Conservation (phyloP, 2,888 invertebrate species). For the Aradus depressus region DNA sequence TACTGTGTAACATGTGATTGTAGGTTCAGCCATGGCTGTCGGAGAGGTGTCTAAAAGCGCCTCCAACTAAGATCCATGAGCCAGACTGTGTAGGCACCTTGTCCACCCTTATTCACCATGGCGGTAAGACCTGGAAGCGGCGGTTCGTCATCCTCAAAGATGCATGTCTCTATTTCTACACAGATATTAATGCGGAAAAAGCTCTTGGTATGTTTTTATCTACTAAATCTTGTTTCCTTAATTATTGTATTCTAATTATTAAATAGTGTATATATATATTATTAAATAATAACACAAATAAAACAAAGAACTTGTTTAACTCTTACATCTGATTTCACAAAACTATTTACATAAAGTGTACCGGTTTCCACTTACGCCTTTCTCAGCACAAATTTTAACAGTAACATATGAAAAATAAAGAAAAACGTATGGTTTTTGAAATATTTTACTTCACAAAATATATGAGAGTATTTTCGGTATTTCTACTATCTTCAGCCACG, state of each 20-base stretch:
- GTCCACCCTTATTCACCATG: constrained; percentile 56
- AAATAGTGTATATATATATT: neutral
- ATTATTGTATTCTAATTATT: neutral
- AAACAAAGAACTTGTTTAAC: no score
- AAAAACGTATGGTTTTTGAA: neutral
- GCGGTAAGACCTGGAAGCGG: constrained; percentile 77
- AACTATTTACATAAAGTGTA: no score
- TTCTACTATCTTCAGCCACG: no score
- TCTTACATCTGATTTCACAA: no score
- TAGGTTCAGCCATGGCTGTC: constrained; percentile 58
- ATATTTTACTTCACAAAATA: no score
- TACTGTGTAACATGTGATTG: no score
- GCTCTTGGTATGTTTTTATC: constrained; percentile 59
- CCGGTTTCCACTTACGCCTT: no score
- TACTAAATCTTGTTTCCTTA: neutral
- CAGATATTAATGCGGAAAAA: constrained; percentile 72
- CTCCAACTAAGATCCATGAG: constrained; percentile 64
- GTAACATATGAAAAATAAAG: no score
- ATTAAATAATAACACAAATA: no score
- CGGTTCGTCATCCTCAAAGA: constrained; percentile 91
- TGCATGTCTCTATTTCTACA: constrained; percentile 88
- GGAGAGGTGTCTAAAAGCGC: constrained; percentile 65
- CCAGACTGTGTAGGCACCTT: constrained; percentile 92
- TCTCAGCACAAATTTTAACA: no score
- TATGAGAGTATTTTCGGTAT: no score